These are phyloP conservation scores for Alca torda DNA, from an alignment of 2,797 vertebrate genomes.

Conservation along the genomic window DNA sequence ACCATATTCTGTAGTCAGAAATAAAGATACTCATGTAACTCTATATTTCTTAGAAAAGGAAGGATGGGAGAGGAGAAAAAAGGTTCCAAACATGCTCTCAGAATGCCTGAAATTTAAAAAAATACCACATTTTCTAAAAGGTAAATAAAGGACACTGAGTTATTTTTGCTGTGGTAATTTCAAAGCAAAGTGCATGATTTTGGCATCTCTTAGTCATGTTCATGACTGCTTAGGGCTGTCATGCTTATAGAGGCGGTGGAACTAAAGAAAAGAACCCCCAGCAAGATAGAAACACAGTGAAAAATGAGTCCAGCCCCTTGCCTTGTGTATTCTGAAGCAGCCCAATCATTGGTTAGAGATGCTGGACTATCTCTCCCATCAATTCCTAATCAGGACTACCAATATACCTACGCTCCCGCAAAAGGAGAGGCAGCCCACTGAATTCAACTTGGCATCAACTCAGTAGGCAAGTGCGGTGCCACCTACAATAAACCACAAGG, in stretches of 20 bases:
- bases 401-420: not conserved
- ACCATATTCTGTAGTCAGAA: not conserved
- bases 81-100: not conserved
- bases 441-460: not conserved
- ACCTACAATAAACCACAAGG: not conserved
- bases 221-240: not conserved
- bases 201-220: not conserved
- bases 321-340: not conserved
- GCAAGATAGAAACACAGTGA: not conserved
- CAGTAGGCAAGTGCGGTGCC: fast-evolving
- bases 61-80: not conserved
- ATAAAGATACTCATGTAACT: not conserved
- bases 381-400: not conserved
- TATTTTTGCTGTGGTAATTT: not conserved
- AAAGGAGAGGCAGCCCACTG: not conserved
- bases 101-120: not conserved
- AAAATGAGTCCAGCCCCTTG: not conserved
- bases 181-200: not conserved
- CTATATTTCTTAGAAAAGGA: not conserved
- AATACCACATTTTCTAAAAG: not conserved
- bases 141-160: not conserved
- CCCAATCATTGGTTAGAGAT: fast-evolving
- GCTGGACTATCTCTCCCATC: not conserved
- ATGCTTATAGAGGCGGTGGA: not conserved
- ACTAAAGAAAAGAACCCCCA: not conserved